These are phyloP conservation scores for Dryoscopus gambensis DNA, from an alignment of 2,113 vertebrate species.

Conservation along the genomic window DNA sequence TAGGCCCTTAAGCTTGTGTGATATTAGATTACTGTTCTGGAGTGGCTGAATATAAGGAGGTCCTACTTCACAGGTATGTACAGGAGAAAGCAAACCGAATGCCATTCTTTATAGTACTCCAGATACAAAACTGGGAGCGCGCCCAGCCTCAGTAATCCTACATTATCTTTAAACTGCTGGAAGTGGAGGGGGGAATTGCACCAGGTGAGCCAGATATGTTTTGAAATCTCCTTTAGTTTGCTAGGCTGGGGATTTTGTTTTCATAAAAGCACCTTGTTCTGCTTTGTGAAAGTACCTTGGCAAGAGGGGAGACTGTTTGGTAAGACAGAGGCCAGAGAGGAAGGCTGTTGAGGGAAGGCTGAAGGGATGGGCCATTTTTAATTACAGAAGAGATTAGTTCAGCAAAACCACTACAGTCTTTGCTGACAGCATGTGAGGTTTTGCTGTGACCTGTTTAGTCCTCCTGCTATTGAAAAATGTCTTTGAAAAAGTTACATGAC, in stretches of 20 bases:
- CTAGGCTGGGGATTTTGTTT: not conserved
- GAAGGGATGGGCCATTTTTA: not conserved
- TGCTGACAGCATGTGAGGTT: not conserved
- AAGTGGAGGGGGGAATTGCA: not conserved
- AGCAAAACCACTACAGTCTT: not conserved
- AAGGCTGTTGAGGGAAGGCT: not conserved
- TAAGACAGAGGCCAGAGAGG: not conserved
- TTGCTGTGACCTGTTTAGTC: not conserved
- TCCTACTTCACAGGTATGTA: not conserved
- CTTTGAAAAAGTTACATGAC: not conserved
- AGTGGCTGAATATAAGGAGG: not conserved
- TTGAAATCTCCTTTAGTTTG: not conserved
- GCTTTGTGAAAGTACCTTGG: not conserved
- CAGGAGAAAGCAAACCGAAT: constrained; percentile 19
- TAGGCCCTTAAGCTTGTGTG: not conserved
- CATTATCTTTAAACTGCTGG: not conserved
- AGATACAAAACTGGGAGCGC: not conserved
- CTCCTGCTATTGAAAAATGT: not conserved
- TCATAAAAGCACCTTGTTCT: not conserved
- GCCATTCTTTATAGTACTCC: constrained; percentile 3
- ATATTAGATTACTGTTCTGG: not conserved
- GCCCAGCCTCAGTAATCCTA: not conserved
- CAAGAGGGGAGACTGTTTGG: not conserved
- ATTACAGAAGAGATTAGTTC: not conserved
- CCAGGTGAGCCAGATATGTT: not conserved